Percentiles rank a stretch among this genome's conserved stretches.
phyloP scores from a whole-genome alignment of 2,888 invertebrate species.

The Drosophila birchii region DNA sequence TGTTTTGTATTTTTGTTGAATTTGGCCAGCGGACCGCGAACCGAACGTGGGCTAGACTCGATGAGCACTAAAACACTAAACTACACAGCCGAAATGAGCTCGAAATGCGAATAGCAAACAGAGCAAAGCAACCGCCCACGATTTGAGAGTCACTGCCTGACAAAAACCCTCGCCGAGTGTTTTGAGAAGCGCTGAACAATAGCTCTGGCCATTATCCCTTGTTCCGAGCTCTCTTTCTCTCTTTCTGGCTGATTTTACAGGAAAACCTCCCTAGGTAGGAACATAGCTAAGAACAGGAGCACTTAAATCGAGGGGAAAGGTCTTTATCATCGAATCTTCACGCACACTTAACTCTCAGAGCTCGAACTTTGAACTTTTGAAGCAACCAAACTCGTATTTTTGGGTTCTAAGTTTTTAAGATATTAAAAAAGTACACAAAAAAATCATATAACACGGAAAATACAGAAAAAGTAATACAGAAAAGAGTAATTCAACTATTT shows the following conservation, averaged over 20 bases:
- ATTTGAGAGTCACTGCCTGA: conserved; percentile 43
- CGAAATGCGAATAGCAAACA: conserved; percentile 50
- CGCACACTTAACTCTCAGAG: conserved; percentile 16
- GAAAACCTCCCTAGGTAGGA: conserved; percentile 22
- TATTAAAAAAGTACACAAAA: not conserved
- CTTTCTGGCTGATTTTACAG: conserved; percentile 21
- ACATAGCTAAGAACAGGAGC: not conserved
- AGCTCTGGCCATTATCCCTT: conserved; percentile 12
- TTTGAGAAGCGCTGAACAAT: conserved; percentile 34
- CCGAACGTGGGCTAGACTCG: conserved; percentile 63
- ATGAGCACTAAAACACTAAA: conserved; percentile 59
- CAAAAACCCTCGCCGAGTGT: conserved; percentile 4
- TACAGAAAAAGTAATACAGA: not conserved
- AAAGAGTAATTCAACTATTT: conserved; percentile 1
- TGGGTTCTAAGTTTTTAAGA: not conserved
- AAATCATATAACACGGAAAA: not conserved
- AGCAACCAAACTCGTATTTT: not conserved
- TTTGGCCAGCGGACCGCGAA: conserved; percentile 50
- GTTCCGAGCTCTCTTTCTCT: not conserved
- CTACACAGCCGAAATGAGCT: conserved; percentile 46
- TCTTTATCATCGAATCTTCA: conserved; percentile 27
- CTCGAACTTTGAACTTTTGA: conserved; percentile 16
- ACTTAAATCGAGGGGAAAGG: conserved; percentile 6
- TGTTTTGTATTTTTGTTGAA: conserved; percentile 49
- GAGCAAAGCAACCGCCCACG: conserved; percentile 45